Base-by-base conservation (phyloP, 2,113 vertebrate genomes). In the Melanotaenia duboulayi region DNA sequence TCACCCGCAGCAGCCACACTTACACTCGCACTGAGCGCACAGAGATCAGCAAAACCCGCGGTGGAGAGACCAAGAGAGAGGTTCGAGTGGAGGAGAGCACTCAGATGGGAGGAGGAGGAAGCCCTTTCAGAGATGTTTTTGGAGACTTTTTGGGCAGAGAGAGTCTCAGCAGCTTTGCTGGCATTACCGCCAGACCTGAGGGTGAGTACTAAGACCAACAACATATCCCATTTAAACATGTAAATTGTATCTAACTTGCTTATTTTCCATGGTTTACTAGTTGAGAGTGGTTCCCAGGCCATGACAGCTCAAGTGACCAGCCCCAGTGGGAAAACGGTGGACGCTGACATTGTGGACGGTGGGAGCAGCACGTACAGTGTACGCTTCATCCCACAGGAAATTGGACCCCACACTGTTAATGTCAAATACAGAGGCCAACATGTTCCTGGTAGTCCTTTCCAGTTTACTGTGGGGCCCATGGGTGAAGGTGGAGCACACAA, bases 11-110 rank as follows among this genome's bases (percentile, higher is more conserved):
- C 94, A 98, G 97, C 88, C 97, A 98, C 93, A 97, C 96, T 0
- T 99, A 99, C 89, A 97, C 96, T 1, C 96, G 97, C 80, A 99
- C 97, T 0, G 97, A 99, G 91, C 95, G 97, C 90, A 99, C 97
- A 0, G 96, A 99, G 92, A 97, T 99, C 94, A 99, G 97, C 93
- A 97, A 99, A 90, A 96, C 93, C 0, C 94, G 96, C 0, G 97
- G 94, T 0, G 97, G 97, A 1, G 97, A 98, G 92, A 99, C 97
- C 64, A 99, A 96, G 78, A 94, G 97, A 0, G 96, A 99, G 89
- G 97, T 99, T 48, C 94, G 96, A 11, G 96, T 99, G 89, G 97
- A 99, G 87, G 97, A 99, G 87, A 99, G 97, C 91, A 98, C 96
- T 19, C 96, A 96, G 71, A 88, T 97, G 0, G 95, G 97, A 0